Evolutionary conservation across 2,797 vertebrate species (phyloP).

Genomic region (Selene dorsalis): DNA sequence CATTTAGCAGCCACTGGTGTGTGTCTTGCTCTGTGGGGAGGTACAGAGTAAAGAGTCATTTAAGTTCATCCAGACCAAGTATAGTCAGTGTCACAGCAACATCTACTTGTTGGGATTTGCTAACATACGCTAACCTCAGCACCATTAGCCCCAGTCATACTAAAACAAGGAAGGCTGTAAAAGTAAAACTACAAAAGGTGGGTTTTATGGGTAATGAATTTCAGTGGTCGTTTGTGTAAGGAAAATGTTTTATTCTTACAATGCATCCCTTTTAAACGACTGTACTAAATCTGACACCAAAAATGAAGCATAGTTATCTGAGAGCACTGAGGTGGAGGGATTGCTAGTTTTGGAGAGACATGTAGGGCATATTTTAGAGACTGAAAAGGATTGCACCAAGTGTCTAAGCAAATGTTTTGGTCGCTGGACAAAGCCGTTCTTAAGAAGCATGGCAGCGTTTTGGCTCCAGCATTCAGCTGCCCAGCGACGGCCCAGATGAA

Average conservation of each 20-base stretch:
- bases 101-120: background rate
- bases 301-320: background rate
- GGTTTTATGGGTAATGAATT: background rate
- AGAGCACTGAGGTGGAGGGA: background rate
- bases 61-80: background rate
- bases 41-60: background rate
- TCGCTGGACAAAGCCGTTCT: constrained; percentile 54
- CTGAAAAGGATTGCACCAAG: constrained; percentile 21
- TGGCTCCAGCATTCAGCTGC: constrained; percentile 65
- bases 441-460: constrained; percentile 64
- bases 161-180: background rate
- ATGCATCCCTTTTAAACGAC: background rate
- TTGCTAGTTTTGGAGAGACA: constrained; percentile 9
- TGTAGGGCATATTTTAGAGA: constrained; percentile 24
- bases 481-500: constrained; percentile 55
- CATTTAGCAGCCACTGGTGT: background rate
- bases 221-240: background rate
- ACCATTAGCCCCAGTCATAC: background rate
- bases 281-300: too few relatives aligned
- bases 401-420: constrained; percentile 56
- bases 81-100: background rate
- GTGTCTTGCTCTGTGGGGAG: background rate
- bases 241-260: too few relatives aligned
- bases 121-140: background rate
- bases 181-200: background rate